Conservation (phyloP, 2,797 vertebrate species). For the Lagodon rhomboides region DNA sequence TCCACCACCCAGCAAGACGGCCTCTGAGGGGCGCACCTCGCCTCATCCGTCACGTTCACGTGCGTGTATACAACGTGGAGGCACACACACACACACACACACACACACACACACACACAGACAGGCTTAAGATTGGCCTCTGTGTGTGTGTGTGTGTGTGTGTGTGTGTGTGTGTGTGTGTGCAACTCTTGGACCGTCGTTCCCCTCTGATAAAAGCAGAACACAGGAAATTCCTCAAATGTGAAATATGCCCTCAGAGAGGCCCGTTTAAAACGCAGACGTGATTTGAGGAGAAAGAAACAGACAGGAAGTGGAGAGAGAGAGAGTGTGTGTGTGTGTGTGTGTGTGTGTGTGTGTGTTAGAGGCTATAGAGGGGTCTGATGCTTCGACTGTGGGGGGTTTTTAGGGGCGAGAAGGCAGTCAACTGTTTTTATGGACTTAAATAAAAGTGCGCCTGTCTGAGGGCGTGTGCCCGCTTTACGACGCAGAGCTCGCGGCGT, state of each 20-base stretch:
- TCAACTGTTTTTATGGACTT: constrained; percentile 64
- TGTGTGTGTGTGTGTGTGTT: constrained; percentile 3
- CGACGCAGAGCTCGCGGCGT: constrained; percentile 10
- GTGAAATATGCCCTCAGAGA: constrained; percentile 66
- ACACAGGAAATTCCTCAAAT: constrained; percentile 79
- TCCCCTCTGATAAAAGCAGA: constrained; percentile 62
- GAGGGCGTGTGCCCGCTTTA: constrained; percentile 51
- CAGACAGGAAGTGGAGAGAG: constrained; percentile 44
- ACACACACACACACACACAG: constrained; percentile 16
- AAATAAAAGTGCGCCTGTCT: constrained; percentile 50
- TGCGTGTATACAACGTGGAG: constrained; percentile 5
- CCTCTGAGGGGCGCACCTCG: constrained; percentile 17
- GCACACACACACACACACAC: constrained; percentile 1
- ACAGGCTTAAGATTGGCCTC: constrained; percentile 47
- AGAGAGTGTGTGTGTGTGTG: neutral
- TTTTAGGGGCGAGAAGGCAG: constrained; percentile 38
- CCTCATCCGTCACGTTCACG: constrained; percentile 36
- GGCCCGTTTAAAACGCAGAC: constrained; percentile 50
- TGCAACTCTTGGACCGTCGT: constrained; percentile 29
- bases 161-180: constrained; percentile 32
- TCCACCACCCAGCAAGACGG: constrained; percentile 41
- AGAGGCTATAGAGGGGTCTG: neutral
- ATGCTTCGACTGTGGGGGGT: constrained; percentile 27
- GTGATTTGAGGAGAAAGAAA: constrained; percentile 36
- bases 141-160: constrained; percentile 28